Conservation (phyloP, 2,113 vertebrate genomes). For the Tamias sibiricus region DNA sequence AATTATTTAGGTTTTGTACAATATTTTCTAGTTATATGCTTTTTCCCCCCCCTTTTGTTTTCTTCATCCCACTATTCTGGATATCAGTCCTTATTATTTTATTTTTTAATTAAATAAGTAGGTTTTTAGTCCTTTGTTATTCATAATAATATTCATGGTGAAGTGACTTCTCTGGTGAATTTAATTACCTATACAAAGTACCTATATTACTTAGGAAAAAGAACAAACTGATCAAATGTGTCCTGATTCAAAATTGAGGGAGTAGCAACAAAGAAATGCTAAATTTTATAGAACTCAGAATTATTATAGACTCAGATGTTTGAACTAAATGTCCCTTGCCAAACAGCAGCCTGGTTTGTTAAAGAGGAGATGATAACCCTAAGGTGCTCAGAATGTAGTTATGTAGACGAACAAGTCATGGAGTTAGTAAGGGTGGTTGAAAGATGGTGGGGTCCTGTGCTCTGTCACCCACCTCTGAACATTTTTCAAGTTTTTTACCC, state of each 20-base stretch:
- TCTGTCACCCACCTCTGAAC: neutral
- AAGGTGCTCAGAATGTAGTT: neutral
- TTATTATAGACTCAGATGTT: neutral
- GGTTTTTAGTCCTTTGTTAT: neutral
- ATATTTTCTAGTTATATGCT: neutral
- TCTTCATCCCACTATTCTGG: neutral
- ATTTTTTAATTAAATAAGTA: constrained; percentile 32
- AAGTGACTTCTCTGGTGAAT: neutral
- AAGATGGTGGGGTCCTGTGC: neutral
- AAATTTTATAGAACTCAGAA: neutral
- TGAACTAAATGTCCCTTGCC: neutral
- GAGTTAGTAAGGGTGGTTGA: neutral
- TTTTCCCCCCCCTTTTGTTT: neutral
- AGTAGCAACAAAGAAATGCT: neutral
- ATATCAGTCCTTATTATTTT: neutral
- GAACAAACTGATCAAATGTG: neutral
- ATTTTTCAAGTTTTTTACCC: neutral
- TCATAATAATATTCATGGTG: neutral
- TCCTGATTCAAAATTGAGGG: neutral
- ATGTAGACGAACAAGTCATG: neutral
- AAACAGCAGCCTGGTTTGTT: neutral
- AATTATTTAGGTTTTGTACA: too few relatives aligned
- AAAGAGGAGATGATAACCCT: neutral
- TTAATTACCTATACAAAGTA: neutral
- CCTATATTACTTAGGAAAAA: neutral